Conservation (phyloP, 2,888 invertebrate species). For the Leptodirus hochenwartii region DNA sequence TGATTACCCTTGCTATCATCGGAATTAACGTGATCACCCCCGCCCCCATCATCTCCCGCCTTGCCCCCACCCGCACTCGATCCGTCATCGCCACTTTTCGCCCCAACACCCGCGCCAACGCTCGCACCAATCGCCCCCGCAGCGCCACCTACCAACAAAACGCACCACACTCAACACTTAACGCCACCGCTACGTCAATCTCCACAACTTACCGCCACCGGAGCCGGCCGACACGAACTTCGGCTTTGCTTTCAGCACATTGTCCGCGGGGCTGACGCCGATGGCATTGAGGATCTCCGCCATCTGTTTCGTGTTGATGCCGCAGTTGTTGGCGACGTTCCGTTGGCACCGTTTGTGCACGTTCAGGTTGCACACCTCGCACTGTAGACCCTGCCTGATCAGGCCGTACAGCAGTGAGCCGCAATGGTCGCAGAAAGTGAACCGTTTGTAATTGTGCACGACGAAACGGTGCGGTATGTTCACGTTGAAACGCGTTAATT, state of each 20-base stretch:
- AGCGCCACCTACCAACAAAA: too few relatives aligned
- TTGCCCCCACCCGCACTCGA: slow-evolving; percentile 18
- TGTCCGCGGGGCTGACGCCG: too few relatives aligned
- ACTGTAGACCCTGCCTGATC: slow-evolving; percentile 90
- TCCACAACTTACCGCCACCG: too few relatives aligned
- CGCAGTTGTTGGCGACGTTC: slow-evolving; percentile 98
- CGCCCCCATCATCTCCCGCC: slow-evolving; percentile 17
- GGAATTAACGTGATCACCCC: too few relatives aligned
- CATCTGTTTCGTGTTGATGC: slow-evolving; percentile 93
- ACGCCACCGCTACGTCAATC: too few relatives aligned
- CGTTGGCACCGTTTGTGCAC: slow-evolving; percentile 98
- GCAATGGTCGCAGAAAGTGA: slow-evolving; percentile 99
- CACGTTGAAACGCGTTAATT: slow-evolving; percentile 83
- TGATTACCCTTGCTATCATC: slow-evolving; percentile 8
- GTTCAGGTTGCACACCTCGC: slow-evolving; percentile 91
- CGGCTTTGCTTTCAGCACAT: too few relatives aligned
- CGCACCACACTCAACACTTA: too few relatives aligned
- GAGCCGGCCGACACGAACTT: too few relatives aligned
- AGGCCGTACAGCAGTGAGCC: slow-evolving; percentile 94
- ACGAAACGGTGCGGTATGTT: slow-evolving; percentile 95
- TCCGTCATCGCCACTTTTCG: slow-evolving; percentile 24
- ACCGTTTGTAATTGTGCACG: slow-evolving; percentile 92
- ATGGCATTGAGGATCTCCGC: slow-evolving; percentile 56
- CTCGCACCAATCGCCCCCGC: too few relatives aligned
- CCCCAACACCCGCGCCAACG: neutral